phyloP scores from a whole-genome alignment of 2,113 vertebrate genomes.

The Candoia aspera region DNA sequence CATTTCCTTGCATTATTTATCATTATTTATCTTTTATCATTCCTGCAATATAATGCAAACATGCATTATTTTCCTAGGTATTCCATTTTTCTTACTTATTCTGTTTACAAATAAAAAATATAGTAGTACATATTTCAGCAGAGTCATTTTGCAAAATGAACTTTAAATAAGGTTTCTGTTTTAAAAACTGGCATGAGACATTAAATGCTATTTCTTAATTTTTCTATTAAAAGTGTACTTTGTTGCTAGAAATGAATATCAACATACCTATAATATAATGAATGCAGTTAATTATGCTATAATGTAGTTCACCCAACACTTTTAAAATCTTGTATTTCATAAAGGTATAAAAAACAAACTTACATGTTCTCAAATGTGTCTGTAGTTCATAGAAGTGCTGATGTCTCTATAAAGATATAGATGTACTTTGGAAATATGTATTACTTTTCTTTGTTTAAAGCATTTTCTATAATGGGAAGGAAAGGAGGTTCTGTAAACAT shows the following conservation, averaged over 20 bases:
- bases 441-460: slow-evolving; percentile 25
- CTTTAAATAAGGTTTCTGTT: neutral
- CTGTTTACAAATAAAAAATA: slow-evolving; percentile 2
- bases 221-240: neutral
- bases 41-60: too few species aligned
- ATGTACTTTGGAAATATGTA: slow-evolving; percentile 42
- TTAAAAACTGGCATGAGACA: neutral
- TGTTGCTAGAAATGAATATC: neutral
- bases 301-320: slow-evolving; percentile 19
- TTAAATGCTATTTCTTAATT: neutral
- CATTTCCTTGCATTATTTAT: slow-evolving; percentile 36
- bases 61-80: neutral
- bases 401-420: slow-evolving; percentile 41
- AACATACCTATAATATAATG: neutral
- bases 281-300: neutral
- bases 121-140: neutral
- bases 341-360: slow-evolving; percentile 36
- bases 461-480: slow-evolving; percentile 19
- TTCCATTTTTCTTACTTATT: slow-evolving; percentile 17
- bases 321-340: slow-evolving; percentile 32
- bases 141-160: neutral
- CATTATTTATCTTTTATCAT: too few species aligned
- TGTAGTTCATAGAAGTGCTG: slow-evolving; percentile 45
- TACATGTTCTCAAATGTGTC: slow-evolving; percentile 39
- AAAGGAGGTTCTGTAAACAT: neutral